Evolutionary conservation across 2,113 vertebrate species (phyloP), one percentile per base, ranked within the genome.

Genomic region (Xenopus tropicalis): DNA sequence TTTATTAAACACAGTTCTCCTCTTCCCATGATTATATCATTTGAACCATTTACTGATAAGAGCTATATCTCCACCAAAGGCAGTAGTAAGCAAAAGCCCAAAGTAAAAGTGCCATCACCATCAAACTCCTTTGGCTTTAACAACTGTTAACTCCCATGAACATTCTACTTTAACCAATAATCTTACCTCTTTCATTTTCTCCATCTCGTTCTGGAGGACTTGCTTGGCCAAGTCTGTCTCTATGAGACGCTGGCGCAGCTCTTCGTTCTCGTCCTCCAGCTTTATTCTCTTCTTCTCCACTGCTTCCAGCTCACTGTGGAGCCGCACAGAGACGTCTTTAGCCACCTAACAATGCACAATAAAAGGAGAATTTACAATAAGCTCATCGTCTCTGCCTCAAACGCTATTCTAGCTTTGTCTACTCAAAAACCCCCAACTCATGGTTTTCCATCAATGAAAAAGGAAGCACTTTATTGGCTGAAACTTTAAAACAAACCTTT

Each of bases 141-240:
- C n/a, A 37, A 37, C 29, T 3, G 29, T 37, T 37, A 37, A 37
- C 29, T 1, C 29, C 29, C 29, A 37, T 37, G 29, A 37, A 37
- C 1, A 37, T 37, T 37, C 2, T 37, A 37, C 29, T 37, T 37
- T 37, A 37, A 37, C 2, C 29, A 37, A 3, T 37, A 37, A 37
- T 37, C 87, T 86, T 89, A 98, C 97, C 93, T 98, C 94, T 86
- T 92, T 84, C 37, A 88, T 83, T 83, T 97, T 96, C 79, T 98
- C 97, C 80, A 98, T 90, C 90, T 99, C 97, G 0, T 93, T 92
- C 86, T 98, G 96, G 48, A 98, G 89, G 81, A 98, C 97, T 86
- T 99, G 97, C 80, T 96, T 99, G 81, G 96, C 93, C 64, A 99
- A 89, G 83, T 98, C 96, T 0, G 93, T 91, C 83, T 99, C 97